Base-by-base conservation (phyloP, 2,888 invertebrate species). In the Saturnia japonica region DNA sequence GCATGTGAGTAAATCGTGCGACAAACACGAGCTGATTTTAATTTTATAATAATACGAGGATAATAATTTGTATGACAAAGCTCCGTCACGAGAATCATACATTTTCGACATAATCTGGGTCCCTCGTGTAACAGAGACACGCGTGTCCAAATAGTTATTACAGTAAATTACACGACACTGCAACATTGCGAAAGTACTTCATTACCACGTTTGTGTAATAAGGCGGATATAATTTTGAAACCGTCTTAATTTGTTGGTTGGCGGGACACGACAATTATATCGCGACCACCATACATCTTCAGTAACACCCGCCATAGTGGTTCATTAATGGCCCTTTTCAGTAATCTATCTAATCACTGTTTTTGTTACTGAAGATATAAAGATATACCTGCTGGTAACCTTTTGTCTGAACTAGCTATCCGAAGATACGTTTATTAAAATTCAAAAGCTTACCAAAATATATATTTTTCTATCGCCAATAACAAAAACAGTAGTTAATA, bases 111-210 rank as follows among this genome's bases (percentile, higher is more conserved):
- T 62, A 72, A 72, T 74, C 54, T 73, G 69, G 74, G 76, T 70
- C 73, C 72, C 75, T 83, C 84, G 82, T 82, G 85, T 79, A 74
- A 74, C 72, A 70, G 72, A 67, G 74, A 71, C 82, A 81, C 82
- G 82, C 83, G 83, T 80, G 78, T 81, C 82, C 77, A 80, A 80
- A 78, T 78, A 72, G 77, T 83, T 80, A 85, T 84, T 85, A 78
- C 76, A 69, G 76, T 75, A 80, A 83, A 84, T 85, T 84, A 80
- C 77, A 81, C 70, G 72, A 71, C 72, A 69, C 73, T 75, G 74
- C 76, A 74, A 75, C 72, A 78, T 80, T 78, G 80, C 79, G 78
- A 80, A 81, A 82, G 75, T 73, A 74, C 75, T 80, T 79, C 76
- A 77, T 79, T 75, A 77, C 60, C 67, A 72, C 62, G 66, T 60